These are phyloP conservation scores for Drosophila bunnanda DNA, from an alignment of 2,888 invertebrate genomes.

Conservation along the genomic window DNA sequence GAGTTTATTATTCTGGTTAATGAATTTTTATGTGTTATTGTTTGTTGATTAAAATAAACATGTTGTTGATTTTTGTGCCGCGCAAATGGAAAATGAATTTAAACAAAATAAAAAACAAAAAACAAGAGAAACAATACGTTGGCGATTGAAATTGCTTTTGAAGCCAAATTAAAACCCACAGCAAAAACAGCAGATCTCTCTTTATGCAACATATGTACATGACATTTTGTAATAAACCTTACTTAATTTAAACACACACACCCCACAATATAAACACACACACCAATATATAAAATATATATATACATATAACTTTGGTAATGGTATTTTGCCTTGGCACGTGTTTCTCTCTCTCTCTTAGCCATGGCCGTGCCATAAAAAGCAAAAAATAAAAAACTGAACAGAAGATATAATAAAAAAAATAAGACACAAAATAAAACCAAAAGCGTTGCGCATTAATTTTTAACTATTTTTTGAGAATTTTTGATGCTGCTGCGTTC, in stretches of 20 bases:
- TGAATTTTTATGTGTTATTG: constrained; percentile 46
- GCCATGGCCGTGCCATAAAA: constrained; percentile 64
- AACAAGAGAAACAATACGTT: constrained; percentile 28
- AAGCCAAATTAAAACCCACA: constrained; percentile 37
- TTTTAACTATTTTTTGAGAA: constrained; percentile 60
- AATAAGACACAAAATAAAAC: constrained; percentile 49
- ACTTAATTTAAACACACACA: constrained; percentile 38
- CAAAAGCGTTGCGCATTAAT: constrained; percentile 68
- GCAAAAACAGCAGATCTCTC: constrained; percentile 32
- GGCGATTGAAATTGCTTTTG: constrained; percentile 42
- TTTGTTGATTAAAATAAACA: constrained; percentile 50
- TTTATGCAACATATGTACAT: constrained; percentile 60
- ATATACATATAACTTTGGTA: constrained; percentile 59
- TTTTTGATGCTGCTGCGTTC: constrained; percentile 76
- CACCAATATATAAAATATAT: constrained; percentile 21
- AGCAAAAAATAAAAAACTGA: constrained; percentile 44
- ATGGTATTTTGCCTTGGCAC: constrained; percentile 80
- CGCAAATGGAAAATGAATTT: constrained; percentile 30
- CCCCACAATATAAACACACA: constrained; percentile 42
- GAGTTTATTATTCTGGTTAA: constrained; percentile 47
- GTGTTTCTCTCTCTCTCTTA: constrained; percentile 64
- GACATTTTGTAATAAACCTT: constrained; percentile 65
- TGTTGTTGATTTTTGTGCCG: constrained; percentile 50
- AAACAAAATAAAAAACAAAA: constrained; percentile 15
- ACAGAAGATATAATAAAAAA: constrained; percentile 28